These are phyloP conservation scores for Hucho hucho DNA, from an alignment of 2,113 vertebrate species.

Conservation along the genomic window DNA sequence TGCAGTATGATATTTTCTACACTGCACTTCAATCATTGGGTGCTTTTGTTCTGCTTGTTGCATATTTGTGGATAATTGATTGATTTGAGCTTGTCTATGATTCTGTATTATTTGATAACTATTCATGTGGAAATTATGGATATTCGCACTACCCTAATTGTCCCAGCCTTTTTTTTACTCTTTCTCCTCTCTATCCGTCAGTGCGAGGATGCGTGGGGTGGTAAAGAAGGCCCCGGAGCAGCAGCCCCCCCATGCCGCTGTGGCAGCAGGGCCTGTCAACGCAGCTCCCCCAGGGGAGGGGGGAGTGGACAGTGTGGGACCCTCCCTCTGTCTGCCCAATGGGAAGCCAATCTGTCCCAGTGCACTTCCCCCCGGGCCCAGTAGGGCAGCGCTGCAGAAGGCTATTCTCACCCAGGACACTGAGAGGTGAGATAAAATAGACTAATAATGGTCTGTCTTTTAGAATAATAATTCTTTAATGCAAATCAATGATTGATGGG, in stretches of 20 bases:
- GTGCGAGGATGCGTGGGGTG: slow-evolving; percentile 85
- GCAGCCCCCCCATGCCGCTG: slow-evolving; percentile 33
- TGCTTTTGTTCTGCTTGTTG: too few relatives aligned
- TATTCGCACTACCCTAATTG: too few relatives aligned
- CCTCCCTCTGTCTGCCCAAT: slow-evolving; percentile 80
- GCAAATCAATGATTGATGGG: too few relatives aligned
- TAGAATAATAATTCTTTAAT: too few relatives aligned
- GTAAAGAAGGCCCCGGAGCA: slow-evolving; percentile 57
- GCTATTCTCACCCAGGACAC: slow-evolving; percentile 85
- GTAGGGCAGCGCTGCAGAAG: slow-evolving; percentile 83
- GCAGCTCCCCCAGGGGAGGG: slow-evolving; percentile 68
- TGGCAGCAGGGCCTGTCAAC: slow-evolving; percentile 38
- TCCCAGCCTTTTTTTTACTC: not conserved
- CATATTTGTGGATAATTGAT: too few relatives aligned
- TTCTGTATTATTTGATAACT: too few relatives aligned
- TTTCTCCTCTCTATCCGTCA: slow-evolving; percentile 33
- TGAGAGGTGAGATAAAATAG: slow-evolving; percentile 72
- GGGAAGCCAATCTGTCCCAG: slow-evolving; percentile 81
- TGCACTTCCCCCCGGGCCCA: slow-evolving; percentile 80
- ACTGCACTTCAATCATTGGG: too few relatives aligned
- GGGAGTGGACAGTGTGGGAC: slow-evolving; percentile 84
- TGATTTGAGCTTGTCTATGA: too few relatives aligned
- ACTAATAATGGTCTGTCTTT: too few relatives aligned
- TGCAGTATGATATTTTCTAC: not conserved
- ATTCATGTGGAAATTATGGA: too few relatives aligned